Evolutionary conservation across 2,888 invertebrate genomes (phyloP).

Genomic region (Lycophotia porphyrea): DNA sequence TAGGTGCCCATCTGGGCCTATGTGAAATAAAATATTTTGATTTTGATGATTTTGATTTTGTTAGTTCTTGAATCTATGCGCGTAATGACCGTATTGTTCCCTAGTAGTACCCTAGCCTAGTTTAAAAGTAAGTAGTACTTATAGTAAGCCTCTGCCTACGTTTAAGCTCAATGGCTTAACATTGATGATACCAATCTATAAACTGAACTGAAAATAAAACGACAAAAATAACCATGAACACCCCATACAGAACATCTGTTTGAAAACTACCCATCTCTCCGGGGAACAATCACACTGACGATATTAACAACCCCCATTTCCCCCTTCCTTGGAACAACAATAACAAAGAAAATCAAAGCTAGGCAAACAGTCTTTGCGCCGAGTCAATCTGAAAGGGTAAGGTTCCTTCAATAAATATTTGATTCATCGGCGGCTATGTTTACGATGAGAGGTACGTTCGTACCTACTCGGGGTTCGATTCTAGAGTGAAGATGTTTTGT

Average conservation of each 20-base stretch:
- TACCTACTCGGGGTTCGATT: slow-evolving; percentile 31
- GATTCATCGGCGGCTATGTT: slow-evolving; percentile 43
- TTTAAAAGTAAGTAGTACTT: too few relatives aligned
- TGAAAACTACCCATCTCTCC: neutral
- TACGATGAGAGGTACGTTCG: neutral
- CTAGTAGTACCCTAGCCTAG: too few relatives aligned
- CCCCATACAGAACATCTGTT: neutral
- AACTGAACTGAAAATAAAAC: too few relatives aligned
- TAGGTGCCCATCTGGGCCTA: too few relatives aligned
- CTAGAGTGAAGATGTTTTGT: slow-evolving; percentile 18
- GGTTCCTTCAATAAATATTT: slow-evolving; percentile 57
- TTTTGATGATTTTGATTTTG: too few relatives aligned
- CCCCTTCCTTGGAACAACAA: slow-evolving; percentile 32
- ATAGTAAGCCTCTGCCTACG: neutral
- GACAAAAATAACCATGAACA: neutral
- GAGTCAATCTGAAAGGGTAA: slow-evolving; percentile 61
- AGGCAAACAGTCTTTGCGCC: slow-evolving; percentile 41
- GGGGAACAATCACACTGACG: slow-evolving; percentile 7
- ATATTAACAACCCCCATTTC: slow-evolving; percentile 23
- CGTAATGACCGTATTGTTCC: too few relatives aligned
- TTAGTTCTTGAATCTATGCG: too few relatives aligned
- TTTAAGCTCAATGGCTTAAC: neutral
- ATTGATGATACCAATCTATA: neutral
- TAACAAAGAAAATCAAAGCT: slow-evolving; percentile 54
- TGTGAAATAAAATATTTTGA: too few relatives aligned